Conservation (phyloP, 2,888 invertebrate species). For the Alitta virens region DNA sequence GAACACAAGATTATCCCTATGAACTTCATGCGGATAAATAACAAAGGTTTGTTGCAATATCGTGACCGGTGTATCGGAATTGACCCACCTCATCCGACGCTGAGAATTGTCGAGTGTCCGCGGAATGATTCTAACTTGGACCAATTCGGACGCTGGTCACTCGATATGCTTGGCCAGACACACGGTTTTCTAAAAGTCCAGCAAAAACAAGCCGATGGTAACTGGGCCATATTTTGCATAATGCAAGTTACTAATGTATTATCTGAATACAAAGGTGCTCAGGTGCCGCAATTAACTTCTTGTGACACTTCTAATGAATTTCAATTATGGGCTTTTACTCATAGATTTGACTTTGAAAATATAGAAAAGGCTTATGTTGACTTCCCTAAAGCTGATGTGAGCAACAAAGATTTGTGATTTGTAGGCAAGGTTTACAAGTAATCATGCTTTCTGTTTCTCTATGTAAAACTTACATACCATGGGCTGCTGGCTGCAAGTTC, state of each 20-base stretch:
- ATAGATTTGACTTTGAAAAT: slow-evolving; percentile 22
- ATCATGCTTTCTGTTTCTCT: too few relatives aligned
- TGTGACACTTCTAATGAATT: slow-evolving; percentile 25
- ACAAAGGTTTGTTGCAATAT: slow-evolving; percentile 25
- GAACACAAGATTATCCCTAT: slow-evolving; percentile 34
- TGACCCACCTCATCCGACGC: slow-evolving; percentile 19
- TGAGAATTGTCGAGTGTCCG: slow-evolving; percentile 29
- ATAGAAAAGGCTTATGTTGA: too few relatives aligned
- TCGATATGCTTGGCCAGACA: slow-evolving; percentile 18
- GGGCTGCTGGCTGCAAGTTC: too few relatives aligned
- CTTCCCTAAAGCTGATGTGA: too few relatives aligned
- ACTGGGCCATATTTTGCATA: slow-evolving; percentile 23
- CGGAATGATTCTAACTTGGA: slow-evolving; percentile 12
- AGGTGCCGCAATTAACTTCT: slow-evolving; percentile 30
- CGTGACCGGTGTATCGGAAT: slow-evolving; percentile 28
- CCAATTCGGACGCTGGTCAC: slow-evolving; percentile 25
- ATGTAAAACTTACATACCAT: too few relatives aligned
- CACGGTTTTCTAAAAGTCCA: slow-evolving; percentile 25
- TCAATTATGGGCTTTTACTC: slow-evolving; percentile 28
- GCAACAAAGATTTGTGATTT: too few relatives aligned
- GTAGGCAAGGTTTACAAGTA: too few relatives aligned
- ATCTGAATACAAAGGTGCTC: slow-evolving; percentile 26
- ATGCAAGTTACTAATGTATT: slow-evolving; percentile 32
- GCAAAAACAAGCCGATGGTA: slow-evolving; percentile 12
- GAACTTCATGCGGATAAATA: slow-evolving; percentile 29